Evolutionary conservation across 2,797 vertebrate genomes (phyloP).

Genomic region (Neosalanx taihuensis): DNA sequence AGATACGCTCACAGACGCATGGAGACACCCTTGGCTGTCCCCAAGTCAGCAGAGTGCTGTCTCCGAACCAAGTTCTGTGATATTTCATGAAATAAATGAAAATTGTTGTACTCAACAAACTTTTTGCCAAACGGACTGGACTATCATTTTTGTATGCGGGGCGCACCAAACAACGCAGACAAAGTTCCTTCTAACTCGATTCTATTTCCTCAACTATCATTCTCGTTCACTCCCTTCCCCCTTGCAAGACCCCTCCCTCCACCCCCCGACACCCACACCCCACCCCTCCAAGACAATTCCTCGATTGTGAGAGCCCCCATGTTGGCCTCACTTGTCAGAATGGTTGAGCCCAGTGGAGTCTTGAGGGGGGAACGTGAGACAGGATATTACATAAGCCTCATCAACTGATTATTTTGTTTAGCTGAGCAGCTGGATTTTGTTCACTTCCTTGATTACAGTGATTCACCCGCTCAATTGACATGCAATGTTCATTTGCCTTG

Average conservation of each 20-base stretch:
- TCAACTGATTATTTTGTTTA: constrained; percentile 54
- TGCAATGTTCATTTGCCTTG: not conserved
- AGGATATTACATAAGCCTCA: constrained; percentile 69
- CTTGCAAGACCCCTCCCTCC: constrained; percentile 47
- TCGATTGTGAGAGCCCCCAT: constrained; percentile 68
- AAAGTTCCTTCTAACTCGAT: constrained; percentile 48
- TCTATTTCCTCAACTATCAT: constrained; percentile 55
- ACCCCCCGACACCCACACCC: constrained; percentile 32
- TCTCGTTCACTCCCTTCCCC: constrained; percentile 38
- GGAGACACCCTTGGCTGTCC: not conserved
- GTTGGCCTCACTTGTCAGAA: constrained; percentile 46
- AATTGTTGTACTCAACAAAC: constrained; percentile 1
- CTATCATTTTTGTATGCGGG: constrained; percentile 21
- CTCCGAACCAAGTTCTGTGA: not conserved
- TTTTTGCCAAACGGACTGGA: constrained; percentile 11
- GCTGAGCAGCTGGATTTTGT: constrained; percentile 54
- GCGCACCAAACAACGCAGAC: constrained; percentile 47
- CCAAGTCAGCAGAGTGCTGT: not conserved
- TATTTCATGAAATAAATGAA: not conserved
- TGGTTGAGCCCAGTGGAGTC: constrained; percentile 49
- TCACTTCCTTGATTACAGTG: constrained; percentile 41
- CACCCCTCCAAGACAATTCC: constrained; percentile 56
- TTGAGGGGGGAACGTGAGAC: constrained; percentile 52
- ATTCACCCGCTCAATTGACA: constrained; percentile 34
- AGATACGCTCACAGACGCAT: constrained; percentile 2